Percentiles rank a stretch among this genome's conserved stretches.
phyloP scores from a whole-genome alignment of 2,797 vertebrate species.

The Halcyon badia region DNA sequence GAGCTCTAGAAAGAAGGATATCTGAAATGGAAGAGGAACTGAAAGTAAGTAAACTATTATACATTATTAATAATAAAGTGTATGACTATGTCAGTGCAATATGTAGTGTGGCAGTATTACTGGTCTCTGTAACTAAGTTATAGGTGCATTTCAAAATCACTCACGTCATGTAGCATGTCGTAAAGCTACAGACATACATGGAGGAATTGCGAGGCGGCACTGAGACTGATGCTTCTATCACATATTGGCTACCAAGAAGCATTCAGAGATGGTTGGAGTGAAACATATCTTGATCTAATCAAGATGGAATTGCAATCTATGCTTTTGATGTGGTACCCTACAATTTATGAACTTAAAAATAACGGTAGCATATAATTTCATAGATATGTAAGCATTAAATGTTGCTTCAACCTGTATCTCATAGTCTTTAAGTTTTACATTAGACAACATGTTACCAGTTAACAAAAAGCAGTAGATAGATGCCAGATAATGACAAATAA shows the following conservation, averaged over 20 bases:
- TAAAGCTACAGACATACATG: rapidly evolving
- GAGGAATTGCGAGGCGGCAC: rapidly evolving
- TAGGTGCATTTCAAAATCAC: neutral
- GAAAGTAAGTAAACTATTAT: slow-evolving; percentile 87
- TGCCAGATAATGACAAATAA: neutral
- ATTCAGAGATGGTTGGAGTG: neutral
- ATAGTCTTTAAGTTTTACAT: neutral
- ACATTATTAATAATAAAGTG: neutral
- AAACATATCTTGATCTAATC: neutral
- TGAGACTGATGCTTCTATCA: neutral
- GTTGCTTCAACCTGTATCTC: neutral
- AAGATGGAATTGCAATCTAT: neutral
- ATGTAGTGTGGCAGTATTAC: neutral
- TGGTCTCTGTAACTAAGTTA: neutral
- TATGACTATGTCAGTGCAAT: neutral
- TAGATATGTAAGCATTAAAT: neutral
- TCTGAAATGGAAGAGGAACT: slow-evolving; percentile 99
- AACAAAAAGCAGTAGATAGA: neutral
- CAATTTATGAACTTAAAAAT: neutral
- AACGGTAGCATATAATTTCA: neutral
- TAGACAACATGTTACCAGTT: neutral
- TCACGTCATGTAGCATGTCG: neutral
- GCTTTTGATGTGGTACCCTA: neutral
- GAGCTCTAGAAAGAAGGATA: slow-evolving; percentile 99
- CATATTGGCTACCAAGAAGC: neutral